These are phyloP conservation scores for Caenorhabditis wallacei DNA, from an alignment of 2,888 invertebrate species.

Conservation along the genomic window DNA sequence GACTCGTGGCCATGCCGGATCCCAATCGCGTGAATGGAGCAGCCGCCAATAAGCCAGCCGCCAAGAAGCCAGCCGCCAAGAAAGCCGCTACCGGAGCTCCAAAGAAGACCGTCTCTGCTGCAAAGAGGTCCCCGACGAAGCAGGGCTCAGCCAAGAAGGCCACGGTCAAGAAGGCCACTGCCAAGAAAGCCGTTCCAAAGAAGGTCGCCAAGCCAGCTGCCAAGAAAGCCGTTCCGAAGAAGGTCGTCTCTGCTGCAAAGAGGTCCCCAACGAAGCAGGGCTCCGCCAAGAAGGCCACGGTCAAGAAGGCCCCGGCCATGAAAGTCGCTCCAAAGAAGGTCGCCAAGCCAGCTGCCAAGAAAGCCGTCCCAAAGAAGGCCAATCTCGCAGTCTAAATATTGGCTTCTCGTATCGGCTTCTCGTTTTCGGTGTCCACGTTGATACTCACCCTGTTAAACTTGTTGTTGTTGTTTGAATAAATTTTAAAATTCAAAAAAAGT, in stretches of 20 bases:
- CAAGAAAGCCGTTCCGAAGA: constrained; percentile 52
- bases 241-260: constrained; percentile 49
- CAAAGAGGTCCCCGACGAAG: too few species aligned
- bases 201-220: constrained; percentile 62
- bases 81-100: neutral
- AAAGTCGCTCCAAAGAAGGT: constrained; percentile 36
- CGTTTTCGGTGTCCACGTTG: too few species aligned
- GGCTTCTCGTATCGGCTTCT: neutral
- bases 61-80: constrained; percentile 15
- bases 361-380: constrained; percentile 1
- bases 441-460: neutral
- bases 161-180: constrained; percentile 18
- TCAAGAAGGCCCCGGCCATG: constrained; percentile 36
- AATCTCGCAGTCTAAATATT: neutral
- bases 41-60: neutral
- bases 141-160: constrained; percentile 31
- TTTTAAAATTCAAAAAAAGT: neutral
- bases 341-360: constrained; percentile 15
- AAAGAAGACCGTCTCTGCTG: too few species aligned
- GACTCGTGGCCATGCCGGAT: too few species aligned
- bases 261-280: constrained; percentile 25
- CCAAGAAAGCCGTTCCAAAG: too few species aligned
- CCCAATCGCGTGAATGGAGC: neutral
- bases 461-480: constrained; percentile 4
- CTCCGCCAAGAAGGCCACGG: constrained; percentile 51